Percentiles rank a stretch among this genome's conserved stretches.
Conservation (phyloP, 2,888 invertebrate species). For the Tolmerus cingulatus region DNA sequence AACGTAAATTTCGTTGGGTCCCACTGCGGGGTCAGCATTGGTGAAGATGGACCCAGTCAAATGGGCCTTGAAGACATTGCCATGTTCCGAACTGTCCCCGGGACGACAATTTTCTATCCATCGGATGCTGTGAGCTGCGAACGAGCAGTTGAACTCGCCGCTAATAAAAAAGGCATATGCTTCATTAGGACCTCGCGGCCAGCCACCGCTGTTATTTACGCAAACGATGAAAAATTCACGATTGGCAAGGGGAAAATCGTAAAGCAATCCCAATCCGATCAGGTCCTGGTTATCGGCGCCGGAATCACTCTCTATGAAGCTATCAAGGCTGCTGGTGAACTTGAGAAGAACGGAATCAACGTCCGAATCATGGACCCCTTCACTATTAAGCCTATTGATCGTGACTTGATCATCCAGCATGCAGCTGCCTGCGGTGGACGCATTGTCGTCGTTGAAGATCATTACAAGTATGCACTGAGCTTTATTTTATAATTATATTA, state of each 20-base stretch:
- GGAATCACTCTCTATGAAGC: conserved; percentile 95
- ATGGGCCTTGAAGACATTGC: conserved; percentile 99
- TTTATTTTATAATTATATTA: conserved; percentile 46
- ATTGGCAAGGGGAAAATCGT: conserved; percentile 84
- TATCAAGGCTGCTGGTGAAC: conserved; percentile 79
- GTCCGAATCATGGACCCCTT: conserved; percentile 93
- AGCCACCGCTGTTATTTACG: conserved; percentile 85
- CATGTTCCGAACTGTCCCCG: conserved; percentile 91
- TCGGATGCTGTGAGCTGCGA: conserved; percentile 95
- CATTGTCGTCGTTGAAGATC: conserved; percentile 95
- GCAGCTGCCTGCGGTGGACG: conserved; percentile 82
- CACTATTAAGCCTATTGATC: conserved; percentile 95
- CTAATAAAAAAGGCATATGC: conserved; percentile 93
- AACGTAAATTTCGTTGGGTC: conserved; percentile 97
- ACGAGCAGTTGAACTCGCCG: conserved; percentile 93
- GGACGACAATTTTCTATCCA: conserved; percentile 80
- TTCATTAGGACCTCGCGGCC: conserved; percentile 97
- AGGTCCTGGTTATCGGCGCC: conserved; percentile 87
- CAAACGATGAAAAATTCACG: conserved; percentile 81
- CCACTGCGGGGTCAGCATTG: conserved; percentile 98
- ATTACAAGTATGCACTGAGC: conserved; percentile 90
- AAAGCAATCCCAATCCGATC: conserved; percentile 77
- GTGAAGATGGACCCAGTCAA: conserved; percentile 98
- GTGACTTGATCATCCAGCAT: conserved; percentile 74
- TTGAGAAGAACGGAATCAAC: conserved; percentile 75